These are phyloP conservation scores for Zele albiditarsus DNA, from an alignment of 2,888 invertebrate species.

Conservation along the genomic window DNA sequence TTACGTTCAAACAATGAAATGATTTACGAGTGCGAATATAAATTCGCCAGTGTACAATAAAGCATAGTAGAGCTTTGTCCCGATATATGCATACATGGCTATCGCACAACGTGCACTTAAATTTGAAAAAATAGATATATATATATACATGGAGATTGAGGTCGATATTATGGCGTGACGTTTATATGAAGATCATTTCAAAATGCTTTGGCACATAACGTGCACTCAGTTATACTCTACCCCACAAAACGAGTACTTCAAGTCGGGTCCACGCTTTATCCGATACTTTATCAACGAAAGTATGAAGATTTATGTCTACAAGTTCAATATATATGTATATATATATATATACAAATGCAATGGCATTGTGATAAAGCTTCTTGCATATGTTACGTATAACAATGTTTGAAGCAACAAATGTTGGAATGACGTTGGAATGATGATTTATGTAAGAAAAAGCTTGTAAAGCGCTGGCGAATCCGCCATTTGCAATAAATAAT, in stretches of 20 bases:
- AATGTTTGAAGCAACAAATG: background rate
- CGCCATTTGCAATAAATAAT: slow-evolving; percentile 2
- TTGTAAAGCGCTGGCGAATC: background rate
- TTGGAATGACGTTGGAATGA: background rate
- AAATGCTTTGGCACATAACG: background rate
- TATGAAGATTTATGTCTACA: slow-evolving; percentile 1
- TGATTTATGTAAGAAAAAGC: slow-evolving; percentile 4
- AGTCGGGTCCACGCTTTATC: background rate
- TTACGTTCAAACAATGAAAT: slow-evolving; percentile 34
- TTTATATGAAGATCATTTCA: background rate
- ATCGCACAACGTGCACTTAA: background rate
- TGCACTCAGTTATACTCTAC: background rate
- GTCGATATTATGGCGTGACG: slow-evolving; percentile 5
- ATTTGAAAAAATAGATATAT: slow-evolving; percentile 1
- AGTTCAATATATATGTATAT: background rate
- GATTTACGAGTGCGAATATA: slow-evolving; percentile 28
- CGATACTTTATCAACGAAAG: background rate
- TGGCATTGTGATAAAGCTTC: slow-evolving; percentile 6
- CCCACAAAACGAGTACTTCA: background rate
- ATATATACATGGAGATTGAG: background rate
- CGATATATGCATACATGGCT: background rate
- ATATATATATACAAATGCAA: background rate
- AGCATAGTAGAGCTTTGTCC: slow-evolving; percentile 18
- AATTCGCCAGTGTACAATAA: slow-evolving; percentile 20
- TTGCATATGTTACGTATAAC: background rate